Base-by-base conservation (phyloP, 1,140 invertebrate genomes). In the Trinorchestia longiramus region DNA sequence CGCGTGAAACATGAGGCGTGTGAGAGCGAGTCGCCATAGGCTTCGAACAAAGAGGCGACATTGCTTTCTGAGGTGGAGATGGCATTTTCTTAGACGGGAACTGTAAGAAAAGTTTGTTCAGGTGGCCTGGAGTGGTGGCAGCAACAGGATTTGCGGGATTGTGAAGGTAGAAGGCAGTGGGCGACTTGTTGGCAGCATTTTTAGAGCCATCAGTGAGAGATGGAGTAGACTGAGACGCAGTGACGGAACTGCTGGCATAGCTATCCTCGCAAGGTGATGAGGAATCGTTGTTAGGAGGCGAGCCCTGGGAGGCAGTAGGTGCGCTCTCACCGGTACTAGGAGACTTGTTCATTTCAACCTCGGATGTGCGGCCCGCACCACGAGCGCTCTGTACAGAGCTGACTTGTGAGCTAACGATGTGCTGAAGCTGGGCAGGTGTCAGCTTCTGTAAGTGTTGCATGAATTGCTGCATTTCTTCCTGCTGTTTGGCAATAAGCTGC, bases 361-460 rank as follows among this genome's bases (percentile, higher is more conserved):
- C 92, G 8, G 92, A 94, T 23, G 92, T 41, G 36, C 92, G 43
- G 19, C 11, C 36, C 43, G 92, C 41, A 43, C 43, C 92, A 40
- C 92, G 43, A n/a, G 92, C 43, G 11, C 92, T 43, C 44, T 94
- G 92, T 8, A 94, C 92, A 47, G 92, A 94, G 92, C 92, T 94
- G 11, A 94, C 92, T 44, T 94, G 92, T 28, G 43, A 40, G 44
- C 92, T 94, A 23, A 94, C 92, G 47, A 94, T 94, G 92, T 94
- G 92, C 44, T 94, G 92, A 15, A 94, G 92, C 44, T 94, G 92
- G 28, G 92, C 92, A 44, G 92, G 92, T 40, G 92, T 94, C 15
- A 94, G 92, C 92, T 94, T 94, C 92, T 94, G 92, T 44, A 94
- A 43, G 44, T 94, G 92, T 43, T 94, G 92, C 92, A 94, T 94